A percentile compares a stretch with the other conserved stretches of the same genome.
Evolutionary conservation across 2,888 invertebrate genomes (phyloP).

Genomic region (Cheilosia scutellata): DNA sequence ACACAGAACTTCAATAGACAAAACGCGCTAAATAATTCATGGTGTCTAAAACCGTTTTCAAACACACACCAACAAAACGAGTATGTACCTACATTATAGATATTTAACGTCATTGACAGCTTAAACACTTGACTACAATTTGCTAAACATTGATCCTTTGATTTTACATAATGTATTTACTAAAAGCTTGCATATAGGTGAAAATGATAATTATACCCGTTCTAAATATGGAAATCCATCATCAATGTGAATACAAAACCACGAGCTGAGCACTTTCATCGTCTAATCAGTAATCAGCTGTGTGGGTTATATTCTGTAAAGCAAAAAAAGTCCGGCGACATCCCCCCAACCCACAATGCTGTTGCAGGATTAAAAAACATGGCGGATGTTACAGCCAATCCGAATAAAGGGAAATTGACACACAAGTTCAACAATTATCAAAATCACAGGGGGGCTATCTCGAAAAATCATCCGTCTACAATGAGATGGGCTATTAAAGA

Average conservation of each 20-base stretch:
- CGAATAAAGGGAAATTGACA: constrained; percentile 21
- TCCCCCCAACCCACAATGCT: background rate
- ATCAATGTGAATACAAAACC: background rate
- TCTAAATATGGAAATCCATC: background rate
- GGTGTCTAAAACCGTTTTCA: too few species aligned
- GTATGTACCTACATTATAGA: too few species aligned
- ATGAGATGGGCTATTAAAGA: background rate
- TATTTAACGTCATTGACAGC: too few species aligned
- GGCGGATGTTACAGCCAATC: constrained; percentile 30
- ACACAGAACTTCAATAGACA: too few species aligned
- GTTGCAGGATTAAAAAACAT: constrained; percentile 28
- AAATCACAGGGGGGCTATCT: background rate
- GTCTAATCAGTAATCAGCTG: constrained; percentile 38
- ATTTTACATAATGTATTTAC: too few species aligned
- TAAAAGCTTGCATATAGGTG: too few species aligned
- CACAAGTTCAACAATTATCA: constrained; percentile 35
- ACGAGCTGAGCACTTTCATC: background rate
- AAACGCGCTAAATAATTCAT: too few species aligned
- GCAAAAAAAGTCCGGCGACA: background rate
- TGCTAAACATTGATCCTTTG: too few species aligned
- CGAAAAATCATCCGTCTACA: background rate
- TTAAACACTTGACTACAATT: too few species aligned
- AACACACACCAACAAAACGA: too few species aligned
- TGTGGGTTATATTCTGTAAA: constrained; percentile 13
- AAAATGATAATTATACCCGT: too few species aligned